Evolutionary conservation across 2,797 vertebrate genomes (phyloP).

Genomic region (Bryconaethiops microstoma): DNA sequence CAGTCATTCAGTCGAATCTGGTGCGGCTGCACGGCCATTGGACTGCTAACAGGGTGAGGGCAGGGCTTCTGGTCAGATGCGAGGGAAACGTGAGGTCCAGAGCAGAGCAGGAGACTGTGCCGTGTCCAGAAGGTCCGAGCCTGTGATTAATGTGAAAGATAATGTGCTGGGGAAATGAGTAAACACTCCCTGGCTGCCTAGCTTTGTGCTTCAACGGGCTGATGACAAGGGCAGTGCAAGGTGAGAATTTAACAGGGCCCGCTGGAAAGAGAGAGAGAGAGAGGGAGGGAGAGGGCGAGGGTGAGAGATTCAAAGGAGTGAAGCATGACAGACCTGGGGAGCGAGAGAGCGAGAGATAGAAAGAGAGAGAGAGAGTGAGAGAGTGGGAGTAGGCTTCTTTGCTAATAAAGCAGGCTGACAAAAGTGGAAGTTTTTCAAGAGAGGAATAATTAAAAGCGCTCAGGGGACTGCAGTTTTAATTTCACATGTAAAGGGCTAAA

Average conservation of each 20-base stretch:
- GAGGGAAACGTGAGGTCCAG: constrained; percentile 68
- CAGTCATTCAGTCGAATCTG: constrained; percentile 3
- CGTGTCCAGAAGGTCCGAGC: constrained; percentile 97
- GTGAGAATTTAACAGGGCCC: constrained; percentile 99
- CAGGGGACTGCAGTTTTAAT: constrained; percentile 88
- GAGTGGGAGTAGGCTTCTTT: constrained; percentile 65
- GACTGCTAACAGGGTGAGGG: background rate
- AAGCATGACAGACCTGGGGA: constrained; percentile 41
- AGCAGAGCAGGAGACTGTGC: constrained; percentile 67
- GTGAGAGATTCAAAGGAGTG: constrained; percentile 36
- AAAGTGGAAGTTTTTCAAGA: constrained; percentile 85
- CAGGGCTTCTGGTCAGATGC: constrained; percentile 56
- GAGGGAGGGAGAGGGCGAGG: constrained; percentile 63
- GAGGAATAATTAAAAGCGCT: constrained; percentile 87
- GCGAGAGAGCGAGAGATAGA: constrained; percentile 66
- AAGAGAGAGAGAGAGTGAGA: constrained; percentile 69
- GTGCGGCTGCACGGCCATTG: constrained; percentile 15
- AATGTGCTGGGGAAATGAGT: constrained; percentile 99
- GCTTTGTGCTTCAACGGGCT: constrained; percentile 99
- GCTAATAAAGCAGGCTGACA: constrained; percentile 68
- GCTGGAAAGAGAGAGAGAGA: constrained; percentile 63
- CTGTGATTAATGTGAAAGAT: constrained; percentile 99
- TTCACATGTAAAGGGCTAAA: constrained; percentile 88
- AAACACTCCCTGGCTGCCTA: constrained; percentile 99
- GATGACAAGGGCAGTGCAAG: constrained; percentile 99